phyloP scores from a whole-genome alignment of 2,888 invertebrate species.

The Ochropleura plecta region DNA sequence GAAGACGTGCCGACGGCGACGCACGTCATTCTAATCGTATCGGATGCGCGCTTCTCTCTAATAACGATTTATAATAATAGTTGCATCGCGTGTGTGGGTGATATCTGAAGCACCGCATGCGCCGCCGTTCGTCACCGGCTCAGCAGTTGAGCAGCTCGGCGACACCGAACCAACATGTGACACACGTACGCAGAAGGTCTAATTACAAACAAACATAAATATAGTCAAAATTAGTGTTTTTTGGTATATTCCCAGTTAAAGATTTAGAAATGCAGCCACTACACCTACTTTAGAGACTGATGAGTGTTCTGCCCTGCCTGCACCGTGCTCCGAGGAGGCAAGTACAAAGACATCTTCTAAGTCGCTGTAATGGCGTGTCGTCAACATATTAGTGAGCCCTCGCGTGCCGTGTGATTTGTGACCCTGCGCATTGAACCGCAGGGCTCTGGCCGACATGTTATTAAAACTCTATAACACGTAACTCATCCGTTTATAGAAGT shows the following conservation, averaged over 20 bases:
- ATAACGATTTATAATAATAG: slow-evolving; percentile 57
- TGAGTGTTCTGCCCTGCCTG: neutral
- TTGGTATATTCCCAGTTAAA: neutral
- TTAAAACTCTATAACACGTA: slow-evolving; percentile 58
- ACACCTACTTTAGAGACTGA: neutral
- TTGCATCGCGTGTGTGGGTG: slow-evolving; percentile 34
- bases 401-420: slow-evolving; percentile 50
- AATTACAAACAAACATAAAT: neutral
- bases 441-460: slow-evolving; percentile 54
- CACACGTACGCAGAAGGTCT: neutral
- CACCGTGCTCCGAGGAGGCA: neutral
- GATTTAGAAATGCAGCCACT: neutral
- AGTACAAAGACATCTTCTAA: slow-evolving; percentile 26
- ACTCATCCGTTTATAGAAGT: slow-evolving; percentile 33
- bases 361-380: slow-evolving; percentile 15
- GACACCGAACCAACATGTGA: neutral
- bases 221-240: neutral
- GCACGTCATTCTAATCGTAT: slow-evolving; percentile 30
- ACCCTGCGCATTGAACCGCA: neutral
- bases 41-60: slow-evolving; percentile 25
- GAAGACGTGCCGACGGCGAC: neutral
- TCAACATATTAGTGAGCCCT: slow-evolving; percentile 21
- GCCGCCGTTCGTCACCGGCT: slow-evolving; percentile 12
- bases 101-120: slow-evolving; percentile 8
- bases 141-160: slow-evolving; percentile 17